Conservation (phyloP, 2,113 vertebrate species). For the Pantherophis guttatus region DNA sequence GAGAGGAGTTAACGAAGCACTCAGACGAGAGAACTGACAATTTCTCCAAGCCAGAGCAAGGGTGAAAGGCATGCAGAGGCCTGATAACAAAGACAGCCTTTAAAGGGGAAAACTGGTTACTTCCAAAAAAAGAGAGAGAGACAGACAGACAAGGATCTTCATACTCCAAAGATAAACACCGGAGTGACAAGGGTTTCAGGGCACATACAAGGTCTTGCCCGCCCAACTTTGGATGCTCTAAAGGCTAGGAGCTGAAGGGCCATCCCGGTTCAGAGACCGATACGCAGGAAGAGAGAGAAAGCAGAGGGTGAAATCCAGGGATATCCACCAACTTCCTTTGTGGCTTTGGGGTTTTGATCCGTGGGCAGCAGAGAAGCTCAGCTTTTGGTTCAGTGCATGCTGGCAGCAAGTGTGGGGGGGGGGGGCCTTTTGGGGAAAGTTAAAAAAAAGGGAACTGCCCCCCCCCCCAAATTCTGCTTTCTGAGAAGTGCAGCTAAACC, state of each 20-base stretch:
- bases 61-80: slow-evolving; percentile 87
- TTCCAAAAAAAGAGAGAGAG: slow-evolving; percentile 45
- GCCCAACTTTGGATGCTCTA: slow-evolving; percentile 8
- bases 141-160: slow-evolving; percentile 38
- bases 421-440: background rate
- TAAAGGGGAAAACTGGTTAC: slow-evolving; percentile 82
- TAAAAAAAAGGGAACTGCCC: background rate
- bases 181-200: slow-evolving; percentile 12
- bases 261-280: background rate
- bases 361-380: background rate
- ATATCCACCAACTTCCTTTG: slow-evolving; percentile 44
- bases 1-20: slow-evolving; percentile 66
- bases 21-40: slow-evolving; percentile 84
- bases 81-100: slow-evolving; percentile 90
- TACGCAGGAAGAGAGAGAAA: background rate
- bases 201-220: background rate
- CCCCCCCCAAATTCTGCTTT: background rate
- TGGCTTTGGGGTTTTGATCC: slow-evolving; percentile 66
- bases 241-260: slow-evolving; percentile 1
- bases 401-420: rapidly evolving
- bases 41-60: slow-evolving; percentile 84
- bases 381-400: background rate
- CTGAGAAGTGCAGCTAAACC: background rate
- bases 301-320: background rate
- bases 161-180: slow-evolving; percentile 34